Evolutionary conservation across 1,140 invertebrate species (phyloP).

Genomic region (Drosophila hydei): DNA sequence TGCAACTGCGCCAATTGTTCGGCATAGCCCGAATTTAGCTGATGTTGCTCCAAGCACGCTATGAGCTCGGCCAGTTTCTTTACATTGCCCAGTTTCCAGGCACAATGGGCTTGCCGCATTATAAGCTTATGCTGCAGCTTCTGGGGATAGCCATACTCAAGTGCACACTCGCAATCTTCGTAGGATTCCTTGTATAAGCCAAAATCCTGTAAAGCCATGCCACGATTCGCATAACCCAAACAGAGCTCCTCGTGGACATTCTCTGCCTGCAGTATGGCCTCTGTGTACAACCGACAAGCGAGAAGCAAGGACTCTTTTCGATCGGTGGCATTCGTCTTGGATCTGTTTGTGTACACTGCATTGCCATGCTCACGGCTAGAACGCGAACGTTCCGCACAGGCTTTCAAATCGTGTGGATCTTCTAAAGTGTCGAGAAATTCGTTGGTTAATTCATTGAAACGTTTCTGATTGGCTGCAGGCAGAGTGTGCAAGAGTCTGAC

Average conservation of each 20-base stretch:
- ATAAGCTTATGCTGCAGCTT: conserved; percentile 62
- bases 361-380: conserved; percentile 60
- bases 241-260: conserved; percentile 37
- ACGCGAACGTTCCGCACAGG: conserved; percentile 10
- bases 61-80: conserved; percentile 39
- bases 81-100: conserved; percentile 49
- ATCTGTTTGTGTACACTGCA: conserved; percentile 32
- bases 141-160: conserved; percentile 66
- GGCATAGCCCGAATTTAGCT: conserved; percentile 45
- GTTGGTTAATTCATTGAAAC: conserved; percentile 14
- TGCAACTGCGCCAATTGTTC: conserved; percentile 49
- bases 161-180: conserved; percentile 68
- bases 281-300: conserved; percentile 59
- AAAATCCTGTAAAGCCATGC: conserved; percentile 68
- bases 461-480: conserved; percentile 7
- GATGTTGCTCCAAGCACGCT: conserved; percentile 12
- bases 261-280: conserved; percentile 60
- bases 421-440: conserved; percentile 35
- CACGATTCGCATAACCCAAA: conserved; percentile 68
- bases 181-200: conserved; percentile 72
- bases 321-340: not conserved
- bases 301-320: conserved; percentile 37
- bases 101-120: conserved; percentile 67
- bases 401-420: conserved; percentile 6
- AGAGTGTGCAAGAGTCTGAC: conserved; percentile 40